Evolutionary conservation across 2,888 invertebrate genomes (phyloP).

Genomic region (Hemaris fuciformis): DNA sequence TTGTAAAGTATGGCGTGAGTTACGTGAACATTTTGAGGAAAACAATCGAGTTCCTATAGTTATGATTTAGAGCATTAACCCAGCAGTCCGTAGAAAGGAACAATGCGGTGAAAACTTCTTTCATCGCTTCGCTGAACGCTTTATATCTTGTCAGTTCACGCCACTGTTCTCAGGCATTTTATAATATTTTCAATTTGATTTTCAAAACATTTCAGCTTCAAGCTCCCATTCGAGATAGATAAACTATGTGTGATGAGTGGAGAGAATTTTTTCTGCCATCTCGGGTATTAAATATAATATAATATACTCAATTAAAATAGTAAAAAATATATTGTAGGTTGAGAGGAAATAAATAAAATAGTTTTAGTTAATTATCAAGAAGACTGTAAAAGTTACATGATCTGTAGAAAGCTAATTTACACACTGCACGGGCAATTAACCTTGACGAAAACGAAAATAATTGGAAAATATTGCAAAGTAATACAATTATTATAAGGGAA

Average conservation of each 20-base stretch:
- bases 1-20: constrained; percentile 8
- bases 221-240: not conserved
- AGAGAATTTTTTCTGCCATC: not conserved
- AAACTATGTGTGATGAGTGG: not conserved
- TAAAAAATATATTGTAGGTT: not conserved
- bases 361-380: too few species aligned
- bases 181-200: constrained; percentile 19
- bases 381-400: not conserved
- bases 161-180: constrained; percentile 30
- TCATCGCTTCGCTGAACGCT: constrained; percentile 47
- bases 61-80: constrained; percentile 35
- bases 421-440: not conserved
- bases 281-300: too few species aligned
- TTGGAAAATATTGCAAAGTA: constrained; percentile 20
- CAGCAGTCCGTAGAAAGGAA: constrained; percentile 28
- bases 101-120: constrained; percentile 41
- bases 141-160: constrained; percentile 40
- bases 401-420: not conserved
- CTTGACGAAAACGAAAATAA: constrained; percentile 14
- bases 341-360: not conserved
- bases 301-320: not conserved
- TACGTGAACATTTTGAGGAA: constrained; percentile 18
- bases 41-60: constrained; percentile 36
- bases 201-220: constrained; percentile 7
- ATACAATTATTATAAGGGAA: constrained; percentile 30